A percentile compares a stretch with the other conserved stretches of the same genome.
These are phyloP conservation scores for Glareola pratincola DNA, from an alignment of 2,113 vertebrate genomes.

Conservation along the genomic window DNA sequence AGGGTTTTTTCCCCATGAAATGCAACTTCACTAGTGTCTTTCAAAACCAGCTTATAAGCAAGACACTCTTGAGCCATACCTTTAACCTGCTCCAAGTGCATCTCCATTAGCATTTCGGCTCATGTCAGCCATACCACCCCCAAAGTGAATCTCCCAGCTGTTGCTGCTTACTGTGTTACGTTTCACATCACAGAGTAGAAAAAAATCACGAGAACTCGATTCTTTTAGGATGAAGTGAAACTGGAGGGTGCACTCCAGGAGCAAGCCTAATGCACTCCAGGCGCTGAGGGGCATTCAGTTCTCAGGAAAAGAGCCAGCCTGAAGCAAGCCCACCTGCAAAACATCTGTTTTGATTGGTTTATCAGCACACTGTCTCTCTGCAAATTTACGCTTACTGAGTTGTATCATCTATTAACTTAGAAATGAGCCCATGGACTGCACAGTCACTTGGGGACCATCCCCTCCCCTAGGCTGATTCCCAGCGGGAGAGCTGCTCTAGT, in stretches of 20 bases:
- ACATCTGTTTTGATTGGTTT: background rate
- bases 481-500: background rate
- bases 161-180: background rate
- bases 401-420: background rate
- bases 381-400: background rate
- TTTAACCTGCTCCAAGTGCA: background rate
- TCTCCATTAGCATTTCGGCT: background rate
- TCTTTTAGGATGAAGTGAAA: background rate
- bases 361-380: background rate
- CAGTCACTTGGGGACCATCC: background rate
- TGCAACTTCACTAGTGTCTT: background rate
- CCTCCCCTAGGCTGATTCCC: background rate
- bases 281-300: background rate
- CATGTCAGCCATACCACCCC: background rate
- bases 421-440: background rate
- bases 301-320: background rate
- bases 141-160: background rate
- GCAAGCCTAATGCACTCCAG: background rate
- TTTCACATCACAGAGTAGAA: background rate
- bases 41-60: background rate
- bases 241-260: background rate
- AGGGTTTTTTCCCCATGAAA: fast-evolving
- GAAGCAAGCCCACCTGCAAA: background rate
- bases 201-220: background rate
- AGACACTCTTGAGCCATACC: background rate